phyloP scores from a whole-genome alignment of 2,797 vertebrate genomes.

The Lophius americanus region DNA sequence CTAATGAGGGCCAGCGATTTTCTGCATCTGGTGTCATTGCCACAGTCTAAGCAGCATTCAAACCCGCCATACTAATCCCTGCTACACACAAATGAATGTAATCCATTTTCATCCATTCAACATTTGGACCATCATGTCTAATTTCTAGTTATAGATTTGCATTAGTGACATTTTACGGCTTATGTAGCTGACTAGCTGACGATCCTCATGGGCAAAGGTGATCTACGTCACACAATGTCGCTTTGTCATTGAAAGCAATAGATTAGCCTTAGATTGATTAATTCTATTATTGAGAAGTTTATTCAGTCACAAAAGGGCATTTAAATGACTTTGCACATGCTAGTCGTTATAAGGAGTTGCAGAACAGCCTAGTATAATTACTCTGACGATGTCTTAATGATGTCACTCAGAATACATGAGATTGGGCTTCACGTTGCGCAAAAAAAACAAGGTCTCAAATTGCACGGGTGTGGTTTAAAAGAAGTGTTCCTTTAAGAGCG shows the following conservation, averaged over 20 bases:
- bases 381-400: neutral
- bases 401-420: neutral
- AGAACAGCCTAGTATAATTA: neutral
- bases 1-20: slow-evolving; percentile 62
- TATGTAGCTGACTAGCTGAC: neutral
- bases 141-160: slow-evolving; percentile 8
- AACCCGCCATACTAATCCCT: slow-evolving; percentile 46
- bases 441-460: neutral
- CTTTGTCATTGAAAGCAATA: too few species aligned
- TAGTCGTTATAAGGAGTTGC: too few species aligned
- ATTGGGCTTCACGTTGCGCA: neutral
- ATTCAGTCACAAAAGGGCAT: neutral
- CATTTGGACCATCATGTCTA: slow-evolving; percentile 10
- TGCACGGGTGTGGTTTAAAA: neutral
- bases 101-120: slow-evolving; percentile 40
- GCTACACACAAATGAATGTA: slow-evolving; percentile 34
- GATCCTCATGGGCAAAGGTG: neutral
- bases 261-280: too few species aligned
- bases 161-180: slow-evolving; percentile 14
- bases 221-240: too few species aligned
- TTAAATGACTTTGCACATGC: neutral
- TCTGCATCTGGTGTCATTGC: slow-evolving; percentile 22
- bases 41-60: slow-evolving; percentile 48
- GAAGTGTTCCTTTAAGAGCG: neutral
- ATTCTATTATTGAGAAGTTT: too few species aligned